Evolutionary conservation across 2,888 invertebrate genomes (phyloP).

Genomic region (Pedicia rivosa): DNA sequence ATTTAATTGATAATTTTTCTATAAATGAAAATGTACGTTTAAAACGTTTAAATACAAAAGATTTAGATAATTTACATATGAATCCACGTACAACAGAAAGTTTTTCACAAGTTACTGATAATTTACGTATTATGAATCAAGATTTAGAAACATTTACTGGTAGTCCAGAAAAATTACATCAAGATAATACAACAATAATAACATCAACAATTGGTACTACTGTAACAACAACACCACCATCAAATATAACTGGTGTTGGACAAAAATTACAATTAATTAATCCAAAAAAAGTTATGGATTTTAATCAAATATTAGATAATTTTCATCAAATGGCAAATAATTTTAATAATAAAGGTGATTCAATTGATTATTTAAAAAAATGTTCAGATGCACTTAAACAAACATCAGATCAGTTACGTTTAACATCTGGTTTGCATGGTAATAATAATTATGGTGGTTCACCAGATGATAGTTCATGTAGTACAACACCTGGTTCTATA

Average conservation of each 20-base stretch:
- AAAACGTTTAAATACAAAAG: too few relatives aligned
- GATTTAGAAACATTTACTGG: slow-evolving; percentile 19
- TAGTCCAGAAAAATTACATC: not conserved
- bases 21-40: too few relatives aligned
- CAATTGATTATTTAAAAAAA: slow-evolving; percentile 29
- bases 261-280: slow-evolving; percentile 9
- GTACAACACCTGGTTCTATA: slow-evolving; percentile 44
- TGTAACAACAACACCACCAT: not conserved
- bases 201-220: not conserved
- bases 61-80: too few relatives aligned
- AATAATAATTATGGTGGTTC: slow-evolving; percentile 13
- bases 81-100: slow-evolving; percentile 21
- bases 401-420: slow-evolving; percentile 25
- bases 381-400: slow-evolving; percentile 30
- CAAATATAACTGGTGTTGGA: not conserved
- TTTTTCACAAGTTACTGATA: slow-evolving; percentile 30
- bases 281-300: slow-evolving; percentile 23
- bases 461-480: slow-evolving; percentile 26
- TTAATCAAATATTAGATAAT: slow-evolving; percentile 29
- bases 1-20: too few relatives aligned
- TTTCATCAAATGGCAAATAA: slow-evolving; percentile 29
- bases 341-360: slow-evolving; percentile 11
- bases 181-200: not conserved
- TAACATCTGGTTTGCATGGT: slow-evolving; percentile 19
- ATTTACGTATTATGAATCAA: slow-evolving; percentile 28